phyloP scores from a whole-genome alignment of 1,140 invertebrate species.

The Macrosteles quadrilineatus region DNA sequence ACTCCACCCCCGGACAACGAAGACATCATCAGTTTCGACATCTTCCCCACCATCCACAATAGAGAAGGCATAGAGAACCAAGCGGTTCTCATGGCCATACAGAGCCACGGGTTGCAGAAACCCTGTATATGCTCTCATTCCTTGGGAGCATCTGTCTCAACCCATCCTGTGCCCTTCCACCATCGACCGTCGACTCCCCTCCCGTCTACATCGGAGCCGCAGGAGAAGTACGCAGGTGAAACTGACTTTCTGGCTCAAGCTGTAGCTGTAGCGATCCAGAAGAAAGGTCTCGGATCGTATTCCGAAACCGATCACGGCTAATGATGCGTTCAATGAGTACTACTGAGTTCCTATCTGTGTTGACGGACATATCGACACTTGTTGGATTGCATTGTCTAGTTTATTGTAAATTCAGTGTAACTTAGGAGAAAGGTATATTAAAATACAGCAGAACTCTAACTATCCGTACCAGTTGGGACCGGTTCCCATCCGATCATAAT shows the following conservation, averaged over 20 bases:
- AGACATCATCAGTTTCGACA: conserved; percentile 34
- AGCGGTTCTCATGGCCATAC: conserved; percentile 49
- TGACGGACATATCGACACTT: too few relatives aligned
- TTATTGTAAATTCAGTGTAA: too few relatives aligned
- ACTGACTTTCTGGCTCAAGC: conserved; percentile 43
- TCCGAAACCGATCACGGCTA: conserved; percentile 12
- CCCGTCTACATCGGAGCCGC: neutral
- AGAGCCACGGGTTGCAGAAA: conserved; percentile 47
- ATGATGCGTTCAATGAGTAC: neutral
- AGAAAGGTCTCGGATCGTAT: conserved; percentile 42
- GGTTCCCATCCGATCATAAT: too few relatives aligned
- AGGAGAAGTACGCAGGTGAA: conserved; percentile 29
- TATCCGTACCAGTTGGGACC: too few relatives aligned
- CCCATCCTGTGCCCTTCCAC: conserved; percentile 27
- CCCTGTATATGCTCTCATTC: conserved; percentile 19
- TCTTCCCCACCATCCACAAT: conserved; percentile 30
- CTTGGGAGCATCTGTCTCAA: neutral
- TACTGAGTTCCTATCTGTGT: neutral
- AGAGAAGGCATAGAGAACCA: conserved; percentile 45
- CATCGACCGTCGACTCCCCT: conserved; percentile 18
- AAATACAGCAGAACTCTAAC: too few relatives aligned
- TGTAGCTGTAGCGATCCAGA: conserved; percentile 43
- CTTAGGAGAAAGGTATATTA: too few relatives aligned
- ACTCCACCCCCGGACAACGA: conserved; percentile 36
- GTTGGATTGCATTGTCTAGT: too few relatives aligned